A percentile compares a stretch with the other conserved stretches of the same genome.
Conservation (phyloP, 1,140 invertebrate species). For the Glossosoma conforme region DNA sequence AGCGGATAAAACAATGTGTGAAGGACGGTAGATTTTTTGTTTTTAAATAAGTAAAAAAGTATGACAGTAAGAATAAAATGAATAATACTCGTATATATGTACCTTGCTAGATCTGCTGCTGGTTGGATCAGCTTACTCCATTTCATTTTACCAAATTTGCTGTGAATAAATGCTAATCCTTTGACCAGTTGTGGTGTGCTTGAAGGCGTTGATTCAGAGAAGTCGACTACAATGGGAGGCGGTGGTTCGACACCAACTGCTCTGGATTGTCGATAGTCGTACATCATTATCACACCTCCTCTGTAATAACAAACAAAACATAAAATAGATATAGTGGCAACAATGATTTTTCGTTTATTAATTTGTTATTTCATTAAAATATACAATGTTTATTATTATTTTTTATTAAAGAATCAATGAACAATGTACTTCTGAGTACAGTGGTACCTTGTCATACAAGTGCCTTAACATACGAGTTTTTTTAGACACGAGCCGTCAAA, state of each 20-base stretch:
- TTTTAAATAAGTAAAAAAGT: too few species aligned
- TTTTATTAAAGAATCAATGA: too few species aligned
- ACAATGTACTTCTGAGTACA: too few species aligned
- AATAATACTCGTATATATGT: conserved; percentile 27
- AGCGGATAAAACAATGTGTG: too few species aligned
- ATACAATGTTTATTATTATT: conserved; percentile 1
- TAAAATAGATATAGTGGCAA: conserved; percentile 9
- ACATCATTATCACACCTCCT: conserved; percentile 67
- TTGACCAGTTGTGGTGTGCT: conserved; percentile 55
- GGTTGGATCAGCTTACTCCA: conserved; percentile 65
- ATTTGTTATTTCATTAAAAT: conserved; percentile 18
- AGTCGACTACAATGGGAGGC: conserved; percentile 53
- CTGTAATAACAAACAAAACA: conserved; percentile 45
- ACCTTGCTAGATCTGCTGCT: conserved; percentile 57
- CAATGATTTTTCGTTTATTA: conserved; percentile 9
- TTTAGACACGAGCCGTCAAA: too few species aligned
- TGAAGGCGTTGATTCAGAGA: conserved; percentile 39
- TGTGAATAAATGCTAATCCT: conserved; percentile 57
- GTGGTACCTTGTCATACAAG: too few species aligned
- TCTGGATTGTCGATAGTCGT: conserved; percentile 53
- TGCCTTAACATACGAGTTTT: too few species aligned
- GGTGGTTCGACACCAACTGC: conserved; percentile 36
- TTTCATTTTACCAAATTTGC: conserved; percentile 55
- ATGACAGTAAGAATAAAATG: conserved; percentile 2
- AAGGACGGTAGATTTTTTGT: too few species aligned